Base-by-base conservation (phyloP, 2,888 invertebrate species). In the Parochlus steinenii region DNA sequence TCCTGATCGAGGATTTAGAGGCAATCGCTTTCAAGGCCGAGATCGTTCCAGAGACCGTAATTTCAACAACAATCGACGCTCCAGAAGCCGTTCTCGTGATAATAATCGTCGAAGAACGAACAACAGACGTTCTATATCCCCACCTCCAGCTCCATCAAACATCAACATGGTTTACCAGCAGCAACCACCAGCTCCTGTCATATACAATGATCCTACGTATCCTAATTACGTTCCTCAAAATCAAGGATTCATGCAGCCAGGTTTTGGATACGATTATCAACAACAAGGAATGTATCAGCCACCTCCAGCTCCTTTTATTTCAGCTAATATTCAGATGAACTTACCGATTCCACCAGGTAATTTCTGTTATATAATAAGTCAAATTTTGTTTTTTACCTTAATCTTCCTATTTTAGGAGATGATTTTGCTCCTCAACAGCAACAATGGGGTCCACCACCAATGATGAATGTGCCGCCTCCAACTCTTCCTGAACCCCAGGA, bases 401-500 rank as follows among this genome's bases (percentile, higher is more conserved):
- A n/a, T n/a, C n/a, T n/a, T n/a, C n/a, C n/a, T n/a, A n/a, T n/a
- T n/a, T n/a, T n/a, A n/a, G n/a, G n/a, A n/a, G n/a, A n/a, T n/a
- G n/a, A n/a, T n/a, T n/a, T n/a, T n/a, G n/a, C n/a, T n/a, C n/a
- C n/a, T n/a, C n/a, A n/a, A n/a, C n/a, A n/a, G n/a, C n/a, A n/a
- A n/a, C n/a, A n/a, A n/a, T 36, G 36, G 36, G 16, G 27, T n/a
- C 35, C 15, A 4, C 29, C 30, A 20, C n/a, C 18, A 16, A 16
- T n/a, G 30, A 3, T 14, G 17, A 31, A 15, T 3, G 17, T 20
- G 20, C 27, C 38, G 17, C 4, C 19, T 4, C 8, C 32, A 14
- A 14, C 18, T 3, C 17, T 29, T n/a, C 25, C 25, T 2, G 40
- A 41, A 37, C 22, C 14, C n/a, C n/a, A 24, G 3, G 38, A 35